Base-by-base conservation (phyloP, 2,888 invertebrate species). In the Melinaea marsaeus region DNA sequence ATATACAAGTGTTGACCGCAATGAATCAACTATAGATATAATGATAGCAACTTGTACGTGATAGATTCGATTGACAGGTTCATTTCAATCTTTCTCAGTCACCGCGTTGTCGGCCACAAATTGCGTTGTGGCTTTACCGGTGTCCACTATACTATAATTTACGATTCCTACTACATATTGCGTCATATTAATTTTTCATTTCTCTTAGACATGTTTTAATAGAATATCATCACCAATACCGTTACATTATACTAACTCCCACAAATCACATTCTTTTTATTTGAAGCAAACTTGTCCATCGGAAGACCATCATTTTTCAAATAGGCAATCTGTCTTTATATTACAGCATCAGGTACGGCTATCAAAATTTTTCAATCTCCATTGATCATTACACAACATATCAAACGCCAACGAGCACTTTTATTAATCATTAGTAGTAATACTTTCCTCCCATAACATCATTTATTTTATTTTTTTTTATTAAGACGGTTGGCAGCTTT, bases 1-100 rank as follows among this genome's bases (percentile, higher is more conserved):
- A 51, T 51, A 42, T 9, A 32, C 2, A 51, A 51, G 51, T 51
- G 32, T 66, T 76, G 81, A 87, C 86, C 88, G 81, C 87, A 86
- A 83, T 83, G 80, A 83, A 83, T 84, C 77, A 77, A 76, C 76
- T 75, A 77, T 76, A 75, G 76, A 79, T 76, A 77, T 86, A 86
- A 86, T 87, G 83, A 84, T 80, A 77, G 82, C 78, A 76, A 77
- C 76, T 78, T 75, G 83, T 81, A 85, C 87, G 84, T 86, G 85
- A 86, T 87, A 85, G 83, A 86, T 89, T 85, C 81, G 80, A 84
- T 89, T 88, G 89, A 87, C 86, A 86, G 87, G 83, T 89, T 88
- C 75, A 76, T 80, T 84, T 83, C 83, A 85, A 88, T 87, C 81
- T 78, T 79, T 77, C 77, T 74, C 75, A 76, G 80, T 80, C 80